Percentiles rank a stretch among this genome's conserved stretches.
Conservation (phyloP, 2,888 invertebrate species). For the Latrodectus elegans region DNA sequence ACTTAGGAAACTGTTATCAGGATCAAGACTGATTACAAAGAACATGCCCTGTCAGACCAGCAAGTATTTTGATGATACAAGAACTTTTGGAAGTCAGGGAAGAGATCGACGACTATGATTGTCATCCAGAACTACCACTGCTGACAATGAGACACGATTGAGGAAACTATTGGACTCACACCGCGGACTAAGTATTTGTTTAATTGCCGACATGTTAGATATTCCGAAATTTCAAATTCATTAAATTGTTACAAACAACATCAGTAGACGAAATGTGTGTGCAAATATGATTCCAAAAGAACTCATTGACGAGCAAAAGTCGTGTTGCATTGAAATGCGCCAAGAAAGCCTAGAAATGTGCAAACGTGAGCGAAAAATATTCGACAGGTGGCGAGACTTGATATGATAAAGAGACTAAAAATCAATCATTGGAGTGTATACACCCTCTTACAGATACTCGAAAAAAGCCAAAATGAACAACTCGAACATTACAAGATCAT, state of each 20-base stretch:
- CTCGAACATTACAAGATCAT: too few species aligned
- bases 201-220: conserved; percentile 29
- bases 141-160: conserved; percentile 33
- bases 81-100: conserved; percentile 27
- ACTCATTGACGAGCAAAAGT: conserved; percentile 20
- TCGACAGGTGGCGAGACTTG: conserved; percentile 16
- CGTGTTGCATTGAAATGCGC: conserved; percentile 1
- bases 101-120: conserved; percentile 47
- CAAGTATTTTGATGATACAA: conserved; percentile 13
- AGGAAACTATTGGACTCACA: conserved; percentile 19
- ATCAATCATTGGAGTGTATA: background rate
- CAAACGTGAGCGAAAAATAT: conserved; percentile 9
- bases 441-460: too few species aligned
- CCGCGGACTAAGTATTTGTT: conserved; percentile 43
- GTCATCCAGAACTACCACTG: conserved; percentile 24
- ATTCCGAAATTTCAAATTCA: conserved; percentile 9
- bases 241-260: background rate
- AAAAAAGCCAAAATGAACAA: too few species aligned
- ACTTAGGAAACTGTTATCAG: conserved; percentile 8
- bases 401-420: background rate
- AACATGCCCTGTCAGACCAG: background rate
- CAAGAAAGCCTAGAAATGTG: conserved; percentile 18
- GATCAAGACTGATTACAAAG: conserved; percentile 12
- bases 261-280: background rate
- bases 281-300: conserved; percentile 6